Evolutionary conservation across 2,113 vertebrate genomes (phyloP).

Genomic region (Leptobrachium leishanense): DNA sequence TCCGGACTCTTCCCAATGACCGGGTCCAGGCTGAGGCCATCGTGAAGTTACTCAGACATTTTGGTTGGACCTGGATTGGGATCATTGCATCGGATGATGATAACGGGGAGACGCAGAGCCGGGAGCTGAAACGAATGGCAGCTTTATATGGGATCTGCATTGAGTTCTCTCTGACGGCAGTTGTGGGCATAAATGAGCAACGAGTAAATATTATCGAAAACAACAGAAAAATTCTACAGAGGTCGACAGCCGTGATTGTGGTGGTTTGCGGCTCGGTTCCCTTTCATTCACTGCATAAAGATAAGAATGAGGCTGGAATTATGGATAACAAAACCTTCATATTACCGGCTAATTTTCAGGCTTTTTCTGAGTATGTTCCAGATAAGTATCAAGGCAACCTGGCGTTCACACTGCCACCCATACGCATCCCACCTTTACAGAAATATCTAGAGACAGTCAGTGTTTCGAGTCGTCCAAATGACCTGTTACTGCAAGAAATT

Average conservation of each 20-base stretch:
- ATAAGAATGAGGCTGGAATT: too few relatives aligned
- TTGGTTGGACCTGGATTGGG: constrained; percentile 25
- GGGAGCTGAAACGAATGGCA: background rate
- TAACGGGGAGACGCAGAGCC: background rate
- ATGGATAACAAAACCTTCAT: background rate
- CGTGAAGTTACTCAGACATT: background rate
- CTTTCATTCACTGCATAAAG: background rate
- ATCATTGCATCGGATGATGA: background rate
- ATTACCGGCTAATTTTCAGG: background rate
- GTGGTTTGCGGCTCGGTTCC: background rate
- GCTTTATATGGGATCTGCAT: background rate
- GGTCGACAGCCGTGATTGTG: background rate
- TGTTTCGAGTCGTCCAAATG: constrained; percentile 3
- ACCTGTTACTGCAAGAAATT: constrained; percentile 12
- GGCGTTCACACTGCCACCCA: background rate
- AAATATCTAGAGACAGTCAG: background rate
- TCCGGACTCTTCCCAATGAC: background rate
- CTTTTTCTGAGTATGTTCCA: background rate
- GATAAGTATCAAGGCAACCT: constrained; percentile 7
- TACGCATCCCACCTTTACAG: background rate
- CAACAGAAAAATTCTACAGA: background rate
- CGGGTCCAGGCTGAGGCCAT: background rate
- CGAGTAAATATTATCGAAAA: too few relatives aligned
- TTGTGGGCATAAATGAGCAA: fast-evolving
- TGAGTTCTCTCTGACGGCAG: background rate